Base-by-base conservation (phyloP, 2,113 vertebrate species). In the Aegypius monachus region DNA sequence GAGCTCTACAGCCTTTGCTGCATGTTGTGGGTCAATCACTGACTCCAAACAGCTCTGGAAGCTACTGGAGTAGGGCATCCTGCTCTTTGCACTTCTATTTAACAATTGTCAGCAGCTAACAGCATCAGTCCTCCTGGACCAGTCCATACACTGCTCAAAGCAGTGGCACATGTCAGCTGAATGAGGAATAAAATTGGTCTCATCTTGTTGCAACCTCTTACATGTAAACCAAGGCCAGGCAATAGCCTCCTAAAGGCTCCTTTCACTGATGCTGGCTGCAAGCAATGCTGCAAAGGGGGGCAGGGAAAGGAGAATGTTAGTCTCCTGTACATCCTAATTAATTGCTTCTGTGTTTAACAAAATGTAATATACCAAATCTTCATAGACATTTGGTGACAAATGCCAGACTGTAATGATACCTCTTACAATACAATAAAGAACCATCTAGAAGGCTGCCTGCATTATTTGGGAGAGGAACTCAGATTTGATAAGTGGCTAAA, bases 401-500 rank as follows among this genome's bases (percentile, higher is more conserved):
- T 52, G 38, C 38, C 61, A 86, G 40, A 47, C 20, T 63, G 10
- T 29, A 88, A 50, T 23, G 17, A 40, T 25, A 63, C 16, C 16
- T 65, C 50, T 82, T 72, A 36, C 17, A 73, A 92, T 18, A 67
- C 10, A 86, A 78, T 85, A 36, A 92, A 80, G 58, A 58, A 53
- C 21, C 31, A 52, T 71, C 72, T 68, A 92, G 74, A 91, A 85
- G 90, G 38, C 63, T 88, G 55, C 19, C 36, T 82, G 20, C 14
- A 55, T 84, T 84, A 71, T 75, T 72, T 97, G 36, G 38, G 70
- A 89, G 43, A 90, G 9, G 40, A 26, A 73, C n/a, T 90, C 19
- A 48, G 27, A 89, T 77, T 93, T 94, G 70, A 31, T 85, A 95
- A 97, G 88, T 58, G 47, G 50, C 58, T 90, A 66, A 89, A 93